Evolutionary conservation across 92 coral and sea anemone species (phyloP), one percentile per base, ranked within the genome.

Genomic region (Bergia puertoricense): DNA sequence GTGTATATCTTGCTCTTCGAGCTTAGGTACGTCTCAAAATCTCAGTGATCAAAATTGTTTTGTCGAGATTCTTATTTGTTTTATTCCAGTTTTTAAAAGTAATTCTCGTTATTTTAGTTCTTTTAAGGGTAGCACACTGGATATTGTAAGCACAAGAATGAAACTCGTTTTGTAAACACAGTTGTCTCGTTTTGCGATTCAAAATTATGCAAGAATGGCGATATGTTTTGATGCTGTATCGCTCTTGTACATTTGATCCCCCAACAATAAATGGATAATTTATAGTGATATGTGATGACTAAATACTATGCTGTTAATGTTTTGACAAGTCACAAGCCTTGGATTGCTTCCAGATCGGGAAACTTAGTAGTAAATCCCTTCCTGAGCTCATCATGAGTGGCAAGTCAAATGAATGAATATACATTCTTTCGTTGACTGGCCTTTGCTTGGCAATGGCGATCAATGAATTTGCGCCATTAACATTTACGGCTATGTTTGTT

Each of bases 371-470:
- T 62, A 83, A 77, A 30, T 42, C 48, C 42, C 3, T 54, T 45
- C 54, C 56, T 48, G 46, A 38, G 78, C 43, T 8, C 30, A 37
- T 54, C 16, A 46, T 30, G 73, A 80, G 65, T 90, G 90, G 43
- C 8, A 50, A 78, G 13, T 62, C 77, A 22, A 51, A 76, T 86
- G 88, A 46, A 79, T 66, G 69, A 73, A 15, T 39, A 74, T 67
- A 82, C 90, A 93, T 93, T 90, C 93, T 93, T 93, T 91, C 86
- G 79, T 43, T 38, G 48, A 48, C 73, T 48, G 20, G 76, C 87
- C 59, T 93, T 90, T 89, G 93, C 95, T 88, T 85, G 82, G 95
- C 95, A 93, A 88, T 93, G 92, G 77, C 71, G 43, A 74, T 76
- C 40, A 74, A 30, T 74, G n/a, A 46, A 20, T 30, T 67, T 51